Evolutionary conservation across 2,797 vertebrate species (phyloP).

Genomic region (Pantherophis vulpinus): DNA sequence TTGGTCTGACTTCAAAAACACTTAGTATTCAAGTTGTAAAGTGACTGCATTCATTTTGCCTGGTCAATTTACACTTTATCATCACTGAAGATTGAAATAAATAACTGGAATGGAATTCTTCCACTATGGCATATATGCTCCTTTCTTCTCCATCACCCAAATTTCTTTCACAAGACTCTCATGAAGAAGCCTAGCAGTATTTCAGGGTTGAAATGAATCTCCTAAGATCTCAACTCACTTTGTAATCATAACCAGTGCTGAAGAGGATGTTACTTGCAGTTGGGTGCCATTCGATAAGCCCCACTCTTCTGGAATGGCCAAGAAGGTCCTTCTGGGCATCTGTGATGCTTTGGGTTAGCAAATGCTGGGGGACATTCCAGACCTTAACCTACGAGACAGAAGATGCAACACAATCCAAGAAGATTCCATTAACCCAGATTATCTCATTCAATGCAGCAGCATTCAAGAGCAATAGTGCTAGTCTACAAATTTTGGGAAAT

Average conservation of each 20-base stretch:
- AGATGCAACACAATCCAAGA: not conserved
- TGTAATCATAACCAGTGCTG: constrained; percentile 89
- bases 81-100: not conserved
- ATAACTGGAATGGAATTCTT: not conserved
- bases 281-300: constrained; percentile 92
- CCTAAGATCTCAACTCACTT: constrained; percentile 70
- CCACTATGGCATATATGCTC: too few species aligned
- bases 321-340: constrained; percentile 80
- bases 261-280: constrained; percentile 87
- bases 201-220: not conserved
- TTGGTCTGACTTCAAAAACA: not conserved
- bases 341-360: constrained; percentile 80
- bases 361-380: constrained; percentile 86
- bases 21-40: not conserved
- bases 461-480: not conserved
- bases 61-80: not conserved
- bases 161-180: not conserved
- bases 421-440: not conserved
- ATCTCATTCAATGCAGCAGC: not conserved
- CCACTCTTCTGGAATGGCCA: constrained; percentile 84
- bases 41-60: not conserved
- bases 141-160: not conserved
- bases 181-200: not conserved
- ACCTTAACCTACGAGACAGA: constrained; percentile 81
- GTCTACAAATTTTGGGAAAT: not conserved